These are phyloP conservation scores for Lampropteryx suffumata DNA, from an alignment of 2,888 invertebrate genomes.

Conservation along the genomic window DNA sequence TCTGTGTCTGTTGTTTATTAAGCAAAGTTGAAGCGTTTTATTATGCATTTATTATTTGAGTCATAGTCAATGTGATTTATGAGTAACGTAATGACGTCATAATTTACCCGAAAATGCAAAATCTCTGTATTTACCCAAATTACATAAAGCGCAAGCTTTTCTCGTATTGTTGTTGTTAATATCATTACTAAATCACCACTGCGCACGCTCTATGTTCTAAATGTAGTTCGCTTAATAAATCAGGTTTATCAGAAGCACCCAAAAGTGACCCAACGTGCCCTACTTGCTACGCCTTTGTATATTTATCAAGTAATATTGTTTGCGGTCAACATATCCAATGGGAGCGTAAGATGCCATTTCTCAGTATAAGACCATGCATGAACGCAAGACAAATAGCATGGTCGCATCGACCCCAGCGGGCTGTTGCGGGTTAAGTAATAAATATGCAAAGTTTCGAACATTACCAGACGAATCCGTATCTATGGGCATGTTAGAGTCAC, in stretches of 20 bases:
- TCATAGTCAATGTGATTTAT: slow-evolving; percentile 11
- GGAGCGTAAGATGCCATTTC: slow-evolving; percentile 46
- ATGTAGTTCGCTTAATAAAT: too few relatives aligned
- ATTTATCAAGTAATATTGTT: slow-evolving; percentile 14
- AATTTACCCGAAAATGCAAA: too few relatives aligned
- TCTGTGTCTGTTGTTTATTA: slow-evolving; percentile 23
- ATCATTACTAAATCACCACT: too few relatives aligned
- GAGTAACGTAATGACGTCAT: background rate
- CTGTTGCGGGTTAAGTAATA: slow-evolving; percentile 60
- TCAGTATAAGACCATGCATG: slow-evolving; percentile 49
- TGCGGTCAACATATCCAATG: slow-evolving; percentile 39
- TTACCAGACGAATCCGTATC: slow-evolving; percentile 68
- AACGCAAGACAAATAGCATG: slow-evolving; percentile 50
- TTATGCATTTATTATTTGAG: slow-evolving; percentile 5
- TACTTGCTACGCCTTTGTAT: background rate
- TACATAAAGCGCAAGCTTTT: too few relatives aligned
- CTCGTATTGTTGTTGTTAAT: too few relatives aligned
- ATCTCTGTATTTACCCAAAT: too few relatives aligned
- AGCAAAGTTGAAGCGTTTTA: slow-evolving; percentile 14
- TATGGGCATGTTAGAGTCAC: slow-evolving; percentile 57
- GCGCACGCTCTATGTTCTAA: too few relatives aligned
- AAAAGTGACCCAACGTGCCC: background rate
- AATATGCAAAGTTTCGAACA: slow-evolving; percentile 73
- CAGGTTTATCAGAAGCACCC: background rate
- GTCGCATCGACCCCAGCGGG: slow-evolving; percentile 45